A percentile compares a stretch with the other conserved stretches of the same genome.
Conservation (phyloP, 2,113 vertebrate species). For the Dascyllus trimaculatus region DNA sequence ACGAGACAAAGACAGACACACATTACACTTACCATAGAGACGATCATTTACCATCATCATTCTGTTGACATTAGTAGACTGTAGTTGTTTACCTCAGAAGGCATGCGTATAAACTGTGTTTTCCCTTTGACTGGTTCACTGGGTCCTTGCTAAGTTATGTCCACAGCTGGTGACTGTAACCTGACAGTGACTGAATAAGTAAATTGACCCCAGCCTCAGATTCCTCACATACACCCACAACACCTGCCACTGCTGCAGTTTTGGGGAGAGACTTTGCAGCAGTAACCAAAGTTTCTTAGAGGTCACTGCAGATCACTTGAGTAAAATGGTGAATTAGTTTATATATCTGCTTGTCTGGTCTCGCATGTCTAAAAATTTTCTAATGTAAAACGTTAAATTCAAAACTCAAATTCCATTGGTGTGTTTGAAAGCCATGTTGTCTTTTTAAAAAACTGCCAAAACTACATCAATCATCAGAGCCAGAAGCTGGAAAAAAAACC, state of each 20-base stretch:
- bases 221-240: conserved; percentile 34
- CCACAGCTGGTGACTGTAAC: conserved; percentile 33
- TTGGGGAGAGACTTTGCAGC: conserved; percentile 15
- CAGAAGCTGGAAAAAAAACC: no score
- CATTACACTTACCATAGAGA: neutral
- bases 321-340: conserved; percentile 15
- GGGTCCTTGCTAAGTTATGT: conserved; percentile 8
- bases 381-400: neutral
- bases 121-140: conserved; percentile 8
- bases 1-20: conserved; percentile 15
- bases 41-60: neutral
- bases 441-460: no score
- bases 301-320: conserved; percentile 25
- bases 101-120: neutral
- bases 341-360: neutral
- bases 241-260: conserved; percentile 61
- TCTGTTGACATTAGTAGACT: neutral
- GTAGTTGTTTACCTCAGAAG: conserved; percentile 1
- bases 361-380: no score
- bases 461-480: no score
- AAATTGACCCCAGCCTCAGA: conserved; percentile 49
- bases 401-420: neutral
- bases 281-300: conserved; percentile 17
- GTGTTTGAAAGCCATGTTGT: no score
- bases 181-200: conserved; percentile 53